Evolutionary conservation across 2,888 invertebrate genomes (phyloP).

Genomic region (Acrobasis consociella): DNA sequence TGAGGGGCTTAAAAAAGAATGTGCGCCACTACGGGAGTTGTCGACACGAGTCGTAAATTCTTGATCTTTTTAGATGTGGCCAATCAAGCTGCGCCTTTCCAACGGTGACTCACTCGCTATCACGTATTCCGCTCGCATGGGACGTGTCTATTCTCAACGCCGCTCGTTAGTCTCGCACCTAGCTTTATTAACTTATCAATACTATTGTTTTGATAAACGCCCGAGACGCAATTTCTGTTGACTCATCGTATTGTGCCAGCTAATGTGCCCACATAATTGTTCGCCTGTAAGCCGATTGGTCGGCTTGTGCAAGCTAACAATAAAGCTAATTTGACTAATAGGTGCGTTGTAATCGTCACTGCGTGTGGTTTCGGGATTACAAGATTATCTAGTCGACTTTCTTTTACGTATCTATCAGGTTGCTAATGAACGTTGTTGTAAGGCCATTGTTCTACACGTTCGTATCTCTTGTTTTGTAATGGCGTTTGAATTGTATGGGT

Average conservation of each 20-base stretch:
- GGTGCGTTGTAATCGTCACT: constrained; percentile 80
- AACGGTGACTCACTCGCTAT: constrained; percentile 63
- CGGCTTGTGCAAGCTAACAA: constrained; percentile 74
- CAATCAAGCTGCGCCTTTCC: constrained; percentile 43
- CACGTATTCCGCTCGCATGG: constrained; percentile 64
- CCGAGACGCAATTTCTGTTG: constrained; percentile 73
- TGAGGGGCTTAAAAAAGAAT: constrained; percentile 44
- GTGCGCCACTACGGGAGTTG: constrained; percentile 50
- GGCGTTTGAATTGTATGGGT: not conserved
- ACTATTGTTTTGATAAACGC: constrained; percentile 82
- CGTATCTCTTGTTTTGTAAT: constrained; percentile 43
- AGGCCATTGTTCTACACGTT: constrained; percentile 71
- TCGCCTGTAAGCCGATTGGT: constrained; percentile 76
- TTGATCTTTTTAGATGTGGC: constrained; percentile 51
- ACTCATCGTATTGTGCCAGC: constrained; percentile 77
- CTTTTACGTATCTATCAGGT: constrained; percentile 53
- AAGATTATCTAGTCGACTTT: constrained; percentile 61
- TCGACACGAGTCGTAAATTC: constrained; percentile 62
- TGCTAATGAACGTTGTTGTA: constrained; percentile 69
- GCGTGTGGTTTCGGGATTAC: constrained; percentile 81
- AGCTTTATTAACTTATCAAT: constrained; percentile 81
- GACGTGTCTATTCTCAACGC: constrained; percentile 65
- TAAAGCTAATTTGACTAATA: constrained; percentile 83
- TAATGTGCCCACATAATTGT: constrained; percentile 73
- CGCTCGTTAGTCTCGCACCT: constrained; percentile 76